Base-by-base conservation (phyloP, 2,113 vertebrate genomes). In the Poeciliopsis occidentalis region DNA sequence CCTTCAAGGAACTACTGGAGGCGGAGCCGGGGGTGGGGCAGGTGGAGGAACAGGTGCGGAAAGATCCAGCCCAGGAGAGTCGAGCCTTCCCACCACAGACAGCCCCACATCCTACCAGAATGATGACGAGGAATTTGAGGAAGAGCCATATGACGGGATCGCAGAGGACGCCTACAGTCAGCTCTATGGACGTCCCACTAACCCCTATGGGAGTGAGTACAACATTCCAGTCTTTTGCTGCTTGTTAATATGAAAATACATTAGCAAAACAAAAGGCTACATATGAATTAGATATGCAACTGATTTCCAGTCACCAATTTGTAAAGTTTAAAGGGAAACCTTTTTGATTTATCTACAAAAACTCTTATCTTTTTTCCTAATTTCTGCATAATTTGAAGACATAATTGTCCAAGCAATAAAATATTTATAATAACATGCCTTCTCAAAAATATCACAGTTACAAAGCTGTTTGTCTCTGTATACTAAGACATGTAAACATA, bases 41-140 rank as follows among this genome's bases (percentile, higher is more conserved):
- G 34, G 96, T 95, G 86, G 96, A 76, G 91, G 85, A 57, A 69
- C 95, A 86, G 37, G 96, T 95, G 82, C 92, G 90, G 92, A 93
- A 76, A 88, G 92, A 83, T 96, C 96, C 62, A 99, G 97, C 83
- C 98, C 98, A 0, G 95, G 97, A 0, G 96, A 96, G 44, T 98
- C 97, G 94, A 99, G 98, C 91, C 93, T 99, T 71, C 98, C 97
- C 54, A 96, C 97, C 76, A 99, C 97, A 0, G 98, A 99, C 94
- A 99, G 98, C 87, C 98, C 98, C 32, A 99, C 97, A 0, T 99
- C 98, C 32, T 99, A 99, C 91, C 97, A 98, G 93, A 98, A 99
- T 0, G 97, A 99, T 81, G 98, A 99, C 66, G 98, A 99, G 0
- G 98, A 99, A 86, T 97, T 98, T 72, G 98, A 99, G 0, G 98